phyloP scores from a whole-genome alignment of 2,888 invertebrate genomes.

The Ophonus ardosiacus region DNA sequence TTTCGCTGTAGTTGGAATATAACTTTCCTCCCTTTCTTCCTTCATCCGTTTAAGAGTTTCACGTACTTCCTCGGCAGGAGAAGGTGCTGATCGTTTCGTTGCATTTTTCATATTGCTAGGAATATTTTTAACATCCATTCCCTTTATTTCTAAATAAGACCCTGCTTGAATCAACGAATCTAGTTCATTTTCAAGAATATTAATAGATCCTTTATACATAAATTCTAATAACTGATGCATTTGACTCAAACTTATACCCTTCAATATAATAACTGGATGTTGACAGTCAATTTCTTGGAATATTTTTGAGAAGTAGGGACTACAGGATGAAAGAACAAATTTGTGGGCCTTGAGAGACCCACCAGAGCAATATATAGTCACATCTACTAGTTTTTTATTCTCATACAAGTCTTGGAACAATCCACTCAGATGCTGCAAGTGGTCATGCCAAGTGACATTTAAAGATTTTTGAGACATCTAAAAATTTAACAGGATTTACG shows the following conservation, averaged over 20 bases:
- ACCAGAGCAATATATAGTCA: slow-evolving; percentile 54
- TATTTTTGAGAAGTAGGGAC: slow-evolving; percentile 59
- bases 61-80: background rate
- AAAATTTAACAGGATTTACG: slow-evolving; percentile 18
- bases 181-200: slow-evolving; percentile 55
- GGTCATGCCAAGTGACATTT: slow-evolving; percentile 60
- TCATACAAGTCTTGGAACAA: slow-evolving; percentile 61
- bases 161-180: slow-evolving; percentile 55
- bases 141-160: slow-evolving; percentile 57
- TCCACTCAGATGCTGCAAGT: slow-evolving; percentile 59
- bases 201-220: slow-evolving; percentile 60
- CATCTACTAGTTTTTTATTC: slow-evolving; percentile 59
- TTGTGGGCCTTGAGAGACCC: slow-evolving; percentile 60
- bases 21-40: background rate
- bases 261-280: slow-evolving; percentile 52
- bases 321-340: slow-evolving; percentile 56
- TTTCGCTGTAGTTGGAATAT: background rate
- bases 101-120: slow-evolving; percentile 47
- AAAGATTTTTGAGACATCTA: slow-evolving; percentile 61
- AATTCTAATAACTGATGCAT: slow-evolving; percentile 57
- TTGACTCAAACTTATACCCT: slow-evolving; percentile 43
- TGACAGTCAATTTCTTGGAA: slow-evolving; percentile 55
- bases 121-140: slow-evolving; percentile 58
- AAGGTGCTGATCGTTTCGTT: background rate
- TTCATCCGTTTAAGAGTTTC: slow-evolving; percentile 5